phyloP scores from a whole-genome alignment of 2,113 vertebrate species.

The Bothrops jararaca region DNA sequence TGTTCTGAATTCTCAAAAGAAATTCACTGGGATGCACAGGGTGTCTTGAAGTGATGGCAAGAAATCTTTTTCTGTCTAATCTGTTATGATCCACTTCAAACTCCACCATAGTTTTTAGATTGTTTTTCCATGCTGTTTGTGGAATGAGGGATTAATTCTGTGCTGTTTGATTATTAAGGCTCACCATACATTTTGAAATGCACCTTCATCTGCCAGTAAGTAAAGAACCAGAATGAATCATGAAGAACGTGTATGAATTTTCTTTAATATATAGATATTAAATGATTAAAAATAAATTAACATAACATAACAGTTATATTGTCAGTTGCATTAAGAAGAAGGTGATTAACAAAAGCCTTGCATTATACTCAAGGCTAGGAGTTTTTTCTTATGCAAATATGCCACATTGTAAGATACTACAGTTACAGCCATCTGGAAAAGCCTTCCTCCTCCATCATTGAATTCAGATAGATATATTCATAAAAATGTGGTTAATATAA shows the following conservation, averaged over 20 bases:
- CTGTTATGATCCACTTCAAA: not conserved
- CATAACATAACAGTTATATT: not conserved
- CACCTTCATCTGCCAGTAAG: not conserved
- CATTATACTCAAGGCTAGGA: slow-evolving; percentile 15
- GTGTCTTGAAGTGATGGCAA: not conserved
- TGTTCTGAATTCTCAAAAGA: not conserved
- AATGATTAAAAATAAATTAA: slow-evolving; percentile 30
- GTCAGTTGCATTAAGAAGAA: slow-evolving; percentile 25
- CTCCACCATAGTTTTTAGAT: too few relatives aligned
- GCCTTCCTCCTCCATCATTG: not conserved
- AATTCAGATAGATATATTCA: not conserved
- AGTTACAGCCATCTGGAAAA: not conserved
- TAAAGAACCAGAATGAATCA: not conserved
- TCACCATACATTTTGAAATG: not conserved
- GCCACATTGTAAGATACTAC: slow-evolving; percentile 11
- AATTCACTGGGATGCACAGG: not conserved
- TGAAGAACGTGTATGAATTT: not conserved
- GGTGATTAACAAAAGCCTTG: slow-evolving; percentile 30
- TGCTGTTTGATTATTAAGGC: not conserved
- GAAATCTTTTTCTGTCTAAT: not conserved
- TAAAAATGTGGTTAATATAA: not conserved
- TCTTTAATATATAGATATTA: not conserved
- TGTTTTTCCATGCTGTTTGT: too few relatives aligned
- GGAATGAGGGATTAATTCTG: not conserved
- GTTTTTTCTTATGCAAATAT: slow-evolving; percentile 1